Base-by-base conservation (phyloP, 2,113 vertebrate genomes). In the Indri indri region DNA sequence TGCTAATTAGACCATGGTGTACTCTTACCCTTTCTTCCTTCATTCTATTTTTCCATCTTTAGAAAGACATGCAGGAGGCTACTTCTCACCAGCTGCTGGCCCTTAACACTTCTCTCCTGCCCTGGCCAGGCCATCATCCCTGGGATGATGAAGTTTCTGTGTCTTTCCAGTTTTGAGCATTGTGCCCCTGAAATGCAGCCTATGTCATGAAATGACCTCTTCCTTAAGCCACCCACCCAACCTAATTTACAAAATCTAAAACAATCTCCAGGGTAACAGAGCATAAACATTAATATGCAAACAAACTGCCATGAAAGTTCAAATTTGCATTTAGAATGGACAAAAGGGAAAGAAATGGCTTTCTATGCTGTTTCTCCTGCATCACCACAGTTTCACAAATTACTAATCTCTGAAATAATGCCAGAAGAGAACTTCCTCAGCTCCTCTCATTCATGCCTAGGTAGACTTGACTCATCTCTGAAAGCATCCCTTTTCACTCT, bases 301-400 rank as follows among this genome's bases (percentile, higher is more conserved):
- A 99, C 98, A 98, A 98, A 98, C 98, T 97, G 97, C 98, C 98
- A 96, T 92, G 97, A 96, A 98, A 98, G 98, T 98, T 98, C 98
- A 98, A 98, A 98, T 99, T 99, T 99, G 98, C 99, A 99, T 98
- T 99, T 98, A 98, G 98, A 98, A 98, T 98, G 98, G 98, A 98
- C 98, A 98, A 98, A 99, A 65, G 97, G 97, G 97, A 95, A 98
- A 96, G 97, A 98, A 97, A 98, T 98, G 96, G 90, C 96, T 98
- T 98, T 98, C 97, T 96, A 79, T 96, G 96, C 96, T 98, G 96
- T 97, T 98, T 91, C 96, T 97, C 96, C 96, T 97, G 90, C 98
- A 97, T 97, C 97, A 89, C 95, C 96, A 97, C 97, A 97, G 95
- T 98, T 98, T 98, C 97, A 96, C 97, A 98, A 98, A 98, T 98